Evolutionary conservation across 2,797 vertebrate genomes (phyloP).

Genomic region (Cynopterus sphinx): DNA sequence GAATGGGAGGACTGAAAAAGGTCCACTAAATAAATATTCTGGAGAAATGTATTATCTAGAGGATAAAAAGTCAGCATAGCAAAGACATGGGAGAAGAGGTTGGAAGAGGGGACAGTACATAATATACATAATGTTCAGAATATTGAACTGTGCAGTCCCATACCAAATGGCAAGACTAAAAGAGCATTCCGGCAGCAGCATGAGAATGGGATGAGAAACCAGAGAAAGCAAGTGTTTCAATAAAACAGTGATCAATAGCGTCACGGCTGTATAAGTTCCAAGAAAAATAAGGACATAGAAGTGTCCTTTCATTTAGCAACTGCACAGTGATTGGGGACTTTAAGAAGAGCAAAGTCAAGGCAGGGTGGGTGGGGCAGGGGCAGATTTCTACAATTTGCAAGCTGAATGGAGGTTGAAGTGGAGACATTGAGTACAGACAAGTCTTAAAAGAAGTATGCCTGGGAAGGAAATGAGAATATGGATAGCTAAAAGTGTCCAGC

Average conservation of each 20-base stretch:
- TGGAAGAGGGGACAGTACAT: not conserved
- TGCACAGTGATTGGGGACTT: not conserved
- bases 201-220: not conserved
- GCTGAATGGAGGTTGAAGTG: not conserved
- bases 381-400: not conserved
- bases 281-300: not conserved
- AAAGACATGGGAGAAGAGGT: not conserved
- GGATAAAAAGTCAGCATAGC: not conserved
- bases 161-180: not conserved
- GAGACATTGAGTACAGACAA: not conserved
- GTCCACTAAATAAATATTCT: not conserved
- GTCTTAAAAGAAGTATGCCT: not conserved
- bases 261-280: not conserved
- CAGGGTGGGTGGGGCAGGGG: not conserved
- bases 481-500: not conserved
- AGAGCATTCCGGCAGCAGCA: not conserved
- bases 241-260: not conserved
- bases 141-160: not conserved
- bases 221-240: not conserved
- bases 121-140: not conserved
- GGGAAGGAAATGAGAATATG: not conserved
- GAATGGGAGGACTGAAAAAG: not conserved
- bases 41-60: not conserved
- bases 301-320: not conserved
- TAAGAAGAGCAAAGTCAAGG: not conserved